phyloP scores from a whole-genome alignment of 2,888 invertebrate genomes.

The Vannuccia rotundouncinata region DNA sequence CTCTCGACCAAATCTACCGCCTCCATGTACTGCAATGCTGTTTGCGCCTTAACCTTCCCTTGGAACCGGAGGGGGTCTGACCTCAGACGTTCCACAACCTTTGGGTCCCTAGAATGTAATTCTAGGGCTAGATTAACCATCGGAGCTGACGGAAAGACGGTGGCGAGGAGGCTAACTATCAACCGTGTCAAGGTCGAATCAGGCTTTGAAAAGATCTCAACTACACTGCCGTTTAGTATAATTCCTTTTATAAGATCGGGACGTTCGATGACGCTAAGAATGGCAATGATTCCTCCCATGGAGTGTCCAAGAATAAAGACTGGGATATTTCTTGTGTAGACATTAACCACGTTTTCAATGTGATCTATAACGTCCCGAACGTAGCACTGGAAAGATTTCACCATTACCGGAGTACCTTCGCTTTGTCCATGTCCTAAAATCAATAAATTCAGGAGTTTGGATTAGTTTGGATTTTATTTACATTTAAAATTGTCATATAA shows the following conservation, averaged over 20 bases:
- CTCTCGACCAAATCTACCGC: not conserved
- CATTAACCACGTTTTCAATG: conserved; percentile 48
- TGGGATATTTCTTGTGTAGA: conserved; percentile 48
- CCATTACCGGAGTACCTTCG: conserved; percentile 53
- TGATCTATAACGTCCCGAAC: conserved; percentile 54
- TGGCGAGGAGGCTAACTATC: conserved; percentile 47
- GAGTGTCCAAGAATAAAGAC: conserved; percentile 58
- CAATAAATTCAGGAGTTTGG: too few species aligned
- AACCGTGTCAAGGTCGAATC: conserved; percentile 44
- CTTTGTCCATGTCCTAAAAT: conserved; percentile 56
- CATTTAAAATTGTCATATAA: too few species aligned
- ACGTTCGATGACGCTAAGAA: conserved; percentile 49
- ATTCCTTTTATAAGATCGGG: conserved; percentile 54
- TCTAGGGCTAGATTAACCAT: conserved; percentile 45
- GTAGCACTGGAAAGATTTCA: conserved; percentile 51
- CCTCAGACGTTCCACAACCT: conserved; percentile 39
- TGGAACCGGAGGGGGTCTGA: not conserved
- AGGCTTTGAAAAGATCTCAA: conserved; percentile 45
- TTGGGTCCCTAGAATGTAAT: conserved; percentile 48
- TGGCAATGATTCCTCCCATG: conserved; percentile 57
- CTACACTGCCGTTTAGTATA: conserved; percentile 54
- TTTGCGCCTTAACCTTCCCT: not conserved
- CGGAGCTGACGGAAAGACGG: conserved; percentile 46
- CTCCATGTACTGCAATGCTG: not conserved
- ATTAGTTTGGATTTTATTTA: too few species aligned